A percentile compares a stretch with the other conserved stretches of the same genome.
These are phyloP conservation scores for Argya squamiceps DNA, from an alignment of 2,797 vertebrate genomes.

Conservation along the genomic window DNA sequence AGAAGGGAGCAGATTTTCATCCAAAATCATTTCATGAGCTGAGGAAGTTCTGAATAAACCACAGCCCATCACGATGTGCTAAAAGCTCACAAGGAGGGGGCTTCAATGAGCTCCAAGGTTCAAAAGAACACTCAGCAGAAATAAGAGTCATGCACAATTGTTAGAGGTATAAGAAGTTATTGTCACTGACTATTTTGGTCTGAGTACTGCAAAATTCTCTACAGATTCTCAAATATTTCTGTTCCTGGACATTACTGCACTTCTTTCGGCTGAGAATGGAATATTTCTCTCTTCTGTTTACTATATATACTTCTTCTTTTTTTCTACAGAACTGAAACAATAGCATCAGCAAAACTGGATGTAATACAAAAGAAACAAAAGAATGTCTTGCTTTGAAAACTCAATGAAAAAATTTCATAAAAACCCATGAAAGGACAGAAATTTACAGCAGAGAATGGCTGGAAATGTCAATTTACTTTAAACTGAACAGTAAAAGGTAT, in stretches of 20 bases:
- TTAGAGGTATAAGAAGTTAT: background rate
- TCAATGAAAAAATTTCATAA: background rate
- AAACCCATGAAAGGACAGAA: background rate
- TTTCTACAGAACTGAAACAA: background rate
- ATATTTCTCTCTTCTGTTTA: background rate
- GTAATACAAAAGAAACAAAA: background rate
- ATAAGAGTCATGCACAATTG: background rate
- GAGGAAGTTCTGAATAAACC: background rate
- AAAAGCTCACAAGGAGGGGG: background rate
- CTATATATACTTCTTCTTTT: background rate
- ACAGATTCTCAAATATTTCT: background rate
- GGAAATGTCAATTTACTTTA: conserved; percentile 54
- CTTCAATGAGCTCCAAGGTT: background rate
- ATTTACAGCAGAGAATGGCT: background rate
- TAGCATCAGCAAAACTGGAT: background rate
- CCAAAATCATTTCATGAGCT: background rate
- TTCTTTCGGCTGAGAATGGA: background rate
- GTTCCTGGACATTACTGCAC: background rate
- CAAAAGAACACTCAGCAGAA: background rate
- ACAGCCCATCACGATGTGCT: background rate
- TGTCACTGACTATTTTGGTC: background rate
- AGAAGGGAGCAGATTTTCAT: background rate
- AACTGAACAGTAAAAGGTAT: conserved; percentile 38
- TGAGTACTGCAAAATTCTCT: background rate
- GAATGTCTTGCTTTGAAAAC: background rate